Evolutionary conservation across 2,888 invertebrate genomes (phyloP).

Genomic region (Atethmia centrago): DNA sequence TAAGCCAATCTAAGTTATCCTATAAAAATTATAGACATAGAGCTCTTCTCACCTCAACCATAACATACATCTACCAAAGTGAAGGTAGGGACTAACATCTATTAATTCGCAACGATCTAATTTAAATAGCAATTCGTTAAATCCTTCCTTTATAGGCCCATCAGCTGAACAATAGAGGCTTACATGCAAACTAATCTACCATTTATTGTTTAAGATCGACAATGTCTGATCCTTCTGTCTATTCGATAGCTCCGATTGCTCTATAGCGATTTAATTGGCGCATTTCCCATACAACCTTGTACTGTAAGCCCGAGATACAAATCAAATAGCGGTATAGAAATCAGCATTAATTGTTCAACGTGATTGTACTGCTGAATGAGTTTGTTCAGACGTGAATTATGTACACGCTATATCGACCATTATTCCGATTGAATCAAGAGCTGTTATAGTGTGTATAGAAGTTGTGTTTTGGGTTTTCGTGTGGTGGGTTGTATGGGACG

Average conservation of each 20-base stretch:
- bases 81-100: conserved; percentile 1
- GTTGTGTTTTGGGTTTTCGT: conserved; percentile 8
- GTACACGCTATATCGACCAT: conserved; percentile 57
- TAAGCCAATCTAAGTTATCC: too few species aligned
- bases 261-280: conserved; percentile 80
- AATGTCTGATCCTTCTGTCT: conserved; percentile 65
- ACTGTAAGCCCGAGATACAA: conserved; percentile 78
- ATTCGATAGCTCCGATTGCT: conserved; percentile 67
- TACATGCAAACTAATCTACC: conserved; percentile 74
- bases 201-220: conserved; percentile 73
- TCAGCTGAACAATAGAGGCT: conserved; percentile 55
- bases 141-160: conserved; percentile 40
- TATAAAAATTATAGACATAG: background rate
- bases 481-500: conserved; percentile 65
- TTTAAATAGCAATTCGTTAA: conserved; percentile 42
- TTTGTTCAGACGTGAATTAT: conserved; percentile 56
- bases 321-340: conserved; percentile 85
- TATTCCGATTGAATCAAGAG: conserved; percentile 36
- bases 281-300: conserved; percentile 81
- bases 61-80: background rate
- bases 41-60: background rate
- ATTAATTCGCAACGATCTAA: conserved; percentile 26
- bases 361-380: conserved; percentile 73
- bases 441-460: conserved; percentile 14
- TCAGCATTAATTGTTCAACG: conserved; percentile 85